These are phyloP conservation scores for Parauchenoglanis ngamensis DNA, from an alignment of 2,797 vertebrate species.

Conservation along the genomic window DNA sequence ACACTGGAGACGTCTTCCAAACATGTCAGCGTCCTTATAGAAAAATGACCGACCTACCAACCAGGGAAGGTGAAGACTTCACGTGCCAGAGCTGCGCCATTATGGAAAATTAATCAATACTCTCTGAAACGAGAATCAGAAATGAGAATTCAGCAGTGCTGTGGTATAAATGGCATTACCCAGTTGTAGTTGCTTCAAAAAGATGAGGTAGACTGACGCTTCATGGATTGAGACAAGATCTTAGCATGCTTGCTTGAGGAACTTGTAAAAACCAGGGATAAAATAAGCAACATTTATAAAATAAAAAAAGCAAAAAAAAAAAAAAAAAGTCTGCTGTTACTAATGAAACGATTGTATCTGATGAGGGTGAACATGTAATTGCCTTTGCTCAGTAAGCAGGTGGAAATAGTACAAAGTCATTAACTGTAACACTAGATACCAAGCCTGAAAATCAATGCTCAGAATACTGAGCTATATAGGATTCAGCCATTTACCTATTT, in stretches of 20 bases:
- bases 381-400: background rate
- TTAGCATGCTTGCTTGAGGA: background rate
- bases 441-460: constrained; percentile 29
- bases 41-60: background rate
- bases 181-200: background rate
- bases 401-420: background rate
- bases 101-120: background rate
- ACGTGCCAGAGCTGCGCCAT: background rate
- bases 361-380: background rate
- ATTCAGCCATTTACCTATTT: constrained; percentile 38
- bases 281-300: background rate
- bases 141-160: background rate
- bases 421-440: constrained; percentile 32
- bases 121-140: background rate
- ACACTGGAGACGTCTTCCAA: background rate
- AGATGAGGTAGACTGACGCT: background rate
- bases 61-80: background rate
- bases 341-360: background rate
- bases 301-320: background rate
- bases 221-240: background rate
- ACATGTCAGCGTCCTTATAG: background rate
- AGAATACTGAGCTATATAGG: constrained; percentile 14
- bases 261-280: background rate
- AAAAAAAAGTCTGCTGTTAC: background rate
- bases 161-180: background rate